A percentile compares a stretch with the other conserved stretches of the same genome.
These are phyloP conservation scores for Sterrhoptilus dennistouni DNA, from an alignment of 2,113 vertebrate genomes.

Conservation along the genomic window DNA sequence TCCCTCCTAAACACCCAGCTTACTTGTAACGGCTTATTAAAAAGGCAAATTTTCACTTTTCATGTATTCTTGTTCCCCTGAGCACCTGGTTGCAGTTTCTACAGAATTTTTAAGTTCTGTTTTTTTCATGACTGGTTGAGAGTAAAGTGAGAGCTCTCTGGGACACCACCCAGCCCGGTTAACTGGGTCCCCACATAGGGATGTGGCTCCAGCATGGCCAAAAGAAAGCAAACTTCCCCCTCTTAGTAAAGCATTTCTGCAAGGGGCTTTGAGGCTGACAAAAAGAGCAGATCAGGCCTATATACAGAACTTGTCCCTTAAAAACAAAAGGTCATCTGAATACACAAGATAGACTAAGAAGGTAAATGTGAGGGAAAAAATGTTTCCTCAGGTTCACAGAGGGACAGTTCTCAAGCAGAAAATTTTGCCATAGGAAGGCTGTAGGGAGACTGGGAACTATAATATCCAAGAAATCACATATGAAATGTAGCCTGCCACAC, in stretches of 20 bases:
- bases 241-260: neutral
- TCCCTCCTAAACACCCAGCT: constrained; percentile 53
- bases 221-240: neutral
- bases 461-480: neutral
- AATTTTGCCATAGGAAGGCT: neutral
- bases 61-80: constrained; percentile 64
- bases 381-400: accelerated
- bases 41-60: constrained; percentile 79
- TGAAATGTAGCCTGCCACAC: accelerated
- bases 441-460: neutral
- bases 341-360: neutral
- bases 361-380: neutral
- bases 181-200: neutral
- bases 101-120: constrained; percentile 15
- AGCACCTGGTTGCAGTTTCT: constrained; percentile 69
- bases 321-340: neutral
- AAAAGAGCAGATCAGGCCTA: neutral
- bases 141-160: neutral
- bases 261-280: neutral
- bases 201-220: accelerated
- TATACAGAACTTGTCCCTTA: neutral
- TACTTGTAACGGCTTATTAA: constrained; percentile 70
- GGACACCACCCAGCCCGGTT: neutral
- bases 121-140: neutral
- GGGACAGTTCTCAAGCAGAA: neutral